phyloP scores from a whole-genome alignment of 2,797 vertebrate species.

The Sebastes vulpes region DNA sequence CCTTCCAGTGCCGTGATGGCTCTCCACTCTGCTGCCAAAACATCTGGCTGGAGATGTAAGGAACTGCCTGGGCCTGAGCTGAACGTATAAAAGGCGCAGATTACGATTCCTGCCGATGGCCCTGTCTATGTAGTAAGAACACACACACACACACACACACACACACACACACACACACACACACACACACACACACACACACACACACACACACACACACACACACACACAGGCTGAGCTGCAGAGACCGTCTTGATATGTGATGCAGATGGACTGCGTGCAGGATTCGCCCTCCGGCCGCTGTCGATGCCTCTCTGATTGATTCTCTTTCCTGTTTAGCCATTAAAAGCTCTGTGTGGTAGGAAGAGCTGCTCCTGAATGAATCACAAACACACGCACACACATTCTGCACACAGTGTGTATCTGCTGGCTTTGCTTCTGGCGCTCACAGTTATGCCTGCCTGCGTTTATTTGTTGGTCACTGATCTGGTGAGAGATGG shows the following conservation, averaged over 20 bases:
- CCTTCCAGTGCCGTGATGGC: constrained; percentile 41
- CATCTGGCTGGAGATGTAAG: constrained; percentile 47
- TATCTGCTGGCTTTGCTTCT: constrained; percentile 24
- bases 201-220: neutral
- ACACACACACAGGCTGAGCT: constrained; percentile 6
- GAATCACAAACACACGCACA: constrained; percentile 12
- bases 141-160: neutral
- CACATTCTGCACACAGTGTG: constrained; percentile 8
- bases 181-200: neutral
- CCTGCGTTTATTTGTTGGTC: constrained; percentile 66
- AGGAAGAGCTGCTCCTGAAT: constrained; percentile 42
- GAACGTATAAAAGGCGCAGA: neutral
- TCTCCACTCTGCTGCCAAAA: constrained; percentile 56
- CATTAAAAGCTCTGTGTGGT: constrained; percentile 50
- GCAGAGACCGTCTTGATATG: constrained; percentile 28
- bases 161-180: neutral
- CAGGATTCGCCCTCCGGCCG: constrained; percentile 58
- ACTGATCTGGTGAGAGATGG: constrained; percentile 53
- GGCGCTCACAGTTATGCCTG: constrained; percentile 34
- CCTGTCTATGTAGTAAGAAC: constrained; percentile 14
- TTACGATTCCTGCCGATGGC: constrained; percentile 17
- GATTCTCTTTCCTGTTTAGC: constrained; percentile 73
- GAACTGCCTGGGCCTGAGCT: constrained; percentile 5
- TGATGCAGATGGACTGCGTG: constrained; percentile 45
- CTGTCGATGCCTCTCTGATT: constrained; percentile 71